Evolutionary conservation across 2,888 invertebrate genomes (phyloP).

Genomic region (Blastobasis lacticolella): DNA sequence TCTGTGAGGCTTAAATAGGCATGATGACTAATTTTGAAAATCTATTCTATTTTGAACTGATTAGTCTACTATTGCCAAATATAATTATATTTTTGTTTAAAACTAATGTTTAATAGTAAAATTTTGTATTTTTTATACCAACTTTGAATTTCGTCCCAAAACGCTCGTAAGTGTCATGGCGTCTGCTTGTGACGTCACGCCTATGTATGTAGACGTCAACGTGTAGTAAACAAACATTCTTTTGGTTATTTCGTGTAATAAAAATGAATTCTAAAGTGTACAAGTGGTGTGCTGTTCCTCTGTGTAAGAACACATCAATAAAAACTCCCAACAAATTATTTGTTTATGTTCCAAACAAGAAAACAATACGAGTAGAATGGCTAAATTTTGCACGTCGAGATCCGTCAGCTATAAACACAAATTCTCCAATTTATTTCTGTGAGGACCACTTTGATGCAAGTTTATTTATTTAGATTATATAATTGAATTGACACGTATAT

Average conservation of each 20-base stretch:
- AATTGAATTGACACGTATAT: neutral
- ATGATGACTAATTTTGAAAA: no score
- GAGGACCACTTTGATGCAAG: neutral
- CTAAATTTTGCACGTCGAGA: slow-evolving; percentile 7
- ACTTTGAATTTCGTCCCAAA: no score
- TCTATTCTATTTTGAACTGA: no score
- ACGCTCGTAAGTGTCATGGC: no score
- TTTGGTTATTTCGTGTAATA: neutral
- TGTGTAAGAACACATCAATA: slow-evolving; percentile 7
- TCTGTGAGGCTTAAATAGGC: no score
- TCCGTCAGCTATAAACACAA: slow-evolving; percentile 1
- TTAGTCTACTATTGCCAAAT: no score
- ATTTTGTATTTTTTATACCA: no score
- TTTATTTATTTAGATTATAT: neutral
- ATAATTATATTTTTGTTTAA: no score
- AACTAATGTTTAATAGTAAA: no score
- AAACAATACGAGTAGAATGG: slow-evolving; percentile 5
- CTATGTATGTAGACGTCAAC: no score
- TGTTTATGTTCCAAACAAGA: slow-evolving; percentile 5
- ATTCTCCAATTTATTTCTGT: neutral
- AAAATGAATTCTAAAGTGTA: slow-evolving; percentile 9
- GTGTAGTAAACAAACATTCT: no score
- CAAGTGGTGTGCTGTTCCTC: slow-evolving; percentile 8
- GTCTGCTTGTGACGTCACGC: no score
- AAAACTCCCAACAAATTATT: slow-evolving; percentile 6